Percentiles rank a stretch among this genome's conserved stretches.
phyloP scores from a whole-genome alignment of 2,797 vertebrate genomes.

The Anguilla anguilla region DNA sequence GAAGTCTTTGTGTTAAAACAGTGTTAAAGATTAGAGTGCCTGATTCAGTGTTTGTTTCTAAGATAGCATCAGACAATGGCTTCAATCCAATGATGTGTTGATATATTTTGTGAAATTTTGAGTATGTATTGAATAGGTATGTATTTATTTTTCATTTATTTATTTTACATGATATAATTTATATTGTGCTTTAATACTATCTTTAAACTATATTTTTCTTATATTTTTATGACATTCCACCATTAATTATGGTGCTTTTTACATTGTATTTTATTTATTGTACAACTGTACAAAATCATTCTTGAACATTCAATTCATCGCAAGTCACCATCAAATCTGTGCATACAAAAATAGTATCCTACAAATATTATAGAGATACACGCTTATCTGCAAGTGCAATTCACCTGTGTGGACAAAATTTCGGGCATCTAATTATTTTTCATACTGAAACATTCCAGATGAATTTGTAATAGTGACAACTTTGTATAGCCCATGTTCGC shows the following conservation, averaged over 20 bases:
- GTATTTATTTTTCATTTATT: not conserved
- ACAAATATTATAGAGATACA: not conserved
- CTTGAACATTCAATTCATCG: not conserved
- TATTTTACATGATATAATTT: not conserved
- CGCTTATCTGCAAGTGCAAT: not conserved
- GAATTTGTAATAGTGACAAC: not conserved
- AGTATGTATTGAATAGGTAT: not conserved
- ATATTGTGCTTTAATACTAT: not conserved
- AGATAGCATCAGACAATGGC: not conserved
- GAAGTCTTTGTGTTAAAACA: not conserved
- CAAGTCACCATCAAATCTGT: not conserved
- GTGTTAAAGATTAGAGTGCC: not conserved
- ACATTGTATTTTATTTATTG: not conserved
- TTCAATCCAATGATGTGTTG: not conserved
- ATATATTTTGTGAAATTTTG: not conserved
- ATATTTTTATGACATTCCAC: not conserved
- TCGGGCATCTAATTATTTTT: not conserved
- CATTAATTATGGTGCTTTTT: not conserved
- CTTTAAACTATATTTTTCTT: not conserved
- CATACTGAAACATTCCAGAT: not conserved
- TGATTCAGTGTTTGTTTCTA: not conserved
- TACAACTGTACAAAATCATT: not conserved
- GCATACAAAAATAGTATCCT: not conserved
- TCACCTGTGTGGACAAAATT: not conserved
- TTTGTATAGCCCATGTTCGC: not conserved